phyloP scores from a whole-genome alignment of 2,113 vertebrate genomes.

The Sylvicapra grimmia region DNA sequence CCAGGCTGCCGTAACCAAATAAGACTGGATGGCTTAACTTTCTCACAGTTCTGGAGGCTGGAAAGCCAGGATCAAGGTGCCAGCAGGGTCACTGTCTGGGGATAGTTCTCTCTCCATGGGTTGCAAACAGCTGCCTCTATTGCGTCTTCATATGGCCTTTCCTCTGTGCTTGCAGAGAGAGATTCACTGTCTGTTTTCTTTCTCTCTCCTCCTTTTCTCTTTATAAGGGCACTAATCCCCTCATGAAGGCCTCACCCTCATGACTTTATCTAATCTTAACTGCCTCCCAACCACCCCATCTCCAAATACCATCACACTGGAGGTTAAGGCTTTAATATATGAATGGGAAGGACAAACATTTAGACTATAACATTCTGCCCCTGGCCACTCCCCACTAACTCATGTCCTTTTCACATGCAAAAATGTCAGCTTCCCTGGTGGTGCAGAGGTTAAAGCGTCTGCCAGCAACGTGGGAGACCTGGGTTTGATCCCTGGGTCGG shows the following conservation, averaged over 20 bases:
- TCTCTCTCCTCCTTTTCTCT: too few species aligned
- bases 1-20: background rate
- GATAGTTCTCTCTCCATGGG: background rate
- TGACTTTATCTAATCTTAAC: background rate
- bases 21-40: background rate
- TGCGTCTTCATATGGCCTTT: background rate
- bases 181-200: background rate
- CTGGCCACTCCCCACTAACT: background rate
- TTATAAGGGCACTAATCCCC: background rate
- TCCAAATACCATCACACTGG: background rate
- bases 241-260: background rate
- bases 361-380: background rate
- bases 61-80: background rate
- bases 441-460: too few species aligned
- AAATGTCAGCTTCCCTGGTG: background rate
- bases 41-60: background rate
- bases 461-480: too few species aligned
- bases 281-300: background rate
- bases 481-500: too few species aligned
- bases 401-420: background rate
- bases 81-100: background rate
- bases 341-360: background rate
- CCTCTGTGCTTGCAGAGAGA: background rate
- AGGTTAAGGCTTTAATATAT: background rate
- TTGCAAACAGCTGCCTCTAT: background rate